A percentile compares a stretch with the other conserved stretches of the same genome.
phyloP scores from a whole-genome alignment of 2,113 vertebrate species.

The Columba janthina region DNA sequence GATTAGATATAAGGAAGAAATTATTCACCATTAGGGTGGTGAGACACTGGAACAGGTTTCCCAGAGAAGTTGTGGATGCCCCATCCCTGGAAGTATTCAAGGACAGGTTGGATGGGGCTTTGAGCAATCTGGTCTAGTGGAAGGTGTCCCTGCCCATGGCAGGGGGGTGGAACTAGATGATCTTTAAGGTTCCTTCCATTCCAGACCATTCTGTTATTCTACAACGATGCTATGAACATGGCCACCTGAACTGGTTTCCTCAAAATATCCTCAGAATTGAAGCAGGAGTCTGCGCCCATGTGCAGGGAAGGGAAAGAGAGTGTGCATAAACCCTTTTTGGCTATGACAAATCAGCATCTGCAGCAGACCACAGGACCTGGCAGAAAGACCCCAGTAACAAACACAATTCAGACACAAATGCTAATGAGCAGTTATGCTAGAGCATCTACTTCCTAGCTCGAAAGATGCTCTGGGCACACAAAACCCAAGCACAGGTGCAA shows the following conservation, averaged over 20 bases:
- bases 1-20: too few species aligned
- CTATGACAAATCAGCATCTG: background rate
- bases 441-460: background rate
- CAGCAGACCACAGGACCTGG: constrained; percentile 1
- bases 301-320: background rate
- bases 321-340: background rate
- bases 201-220: too few species aligned
- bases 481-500: background rate
- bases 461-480: background rate
- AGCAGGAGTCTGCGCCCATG: accelerated
- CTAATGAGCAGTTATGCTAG: background rate
- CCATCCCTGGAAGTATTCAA: too few species aligned
- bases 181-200: too few species aligned
- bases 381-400: constrained; percentile 4
- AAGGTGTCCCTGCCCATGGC: too few species aligned
- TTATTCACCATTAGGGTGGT: too few species aligned
- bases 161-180: too few species aligned
- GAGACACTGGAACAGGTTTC: too few species aligned
- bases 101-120: too few species aligned
- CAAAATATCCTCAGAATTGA: background rate
- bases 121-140: too few species aligned
- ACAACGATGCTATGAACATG: background rate
- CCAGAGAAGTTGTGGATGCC: too few species aligned
- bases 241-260: background rate
- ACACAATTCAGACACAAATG: background rate